phyloP scores from a whole-genome alignment of 2,113 vertebrate genomes.

The Eulemur macaco region DNA sequence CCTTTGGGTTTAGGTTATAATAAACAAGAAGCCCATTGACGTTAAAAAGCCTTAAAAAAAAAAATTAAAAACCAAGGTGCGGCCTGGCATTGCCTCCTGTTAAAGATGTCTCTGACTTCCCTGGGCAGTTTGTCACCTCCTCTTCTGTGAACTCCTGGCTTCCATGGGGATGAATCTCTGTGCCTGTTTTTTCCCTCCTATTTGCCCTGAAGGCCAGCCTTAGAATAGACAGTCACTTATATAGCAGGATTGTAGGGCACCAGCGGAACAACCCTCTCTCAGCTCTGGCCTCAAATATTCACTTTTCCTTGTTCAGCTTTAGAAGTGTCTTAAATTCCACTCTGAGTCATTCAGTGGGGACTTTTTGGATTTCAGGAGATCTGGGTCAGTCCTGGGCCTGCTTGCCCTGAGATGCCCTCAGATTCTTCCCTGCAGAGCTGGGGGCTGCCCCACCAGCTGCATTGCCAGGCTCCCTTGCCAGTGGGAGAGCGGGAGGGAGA shows the following conservation, averaged over 20 bases:
- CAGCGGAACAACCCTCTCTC: background rate
- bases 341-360: conserved; percentile 16
- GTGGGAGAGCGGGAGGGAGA: background rate
- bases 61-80: background rate
- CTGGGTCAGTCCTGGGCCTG: background rate
- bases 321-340: conserved; percentile 43
- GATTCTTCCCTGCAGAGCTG: background rate
- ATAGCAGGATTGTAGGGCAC: background rate
- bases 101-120: background rate
- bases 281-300: background rate
- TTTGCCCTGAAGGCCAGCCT: background rate
- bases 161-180: background rate
- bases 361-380: conserved; percentile 18
- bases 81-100: background rate
- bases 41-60: background rate
- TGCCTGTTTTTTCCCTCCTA: background rate
- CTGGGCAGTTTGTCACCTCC: background rate
- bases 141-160: background rate
- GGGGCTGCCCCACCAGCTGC: background rate
- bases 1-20: background rate
- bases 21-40: background rate
- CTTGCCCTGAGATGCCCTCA: background rate
- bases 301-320: background rate
- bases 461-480: background rate
- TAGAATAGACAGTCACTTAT: background rate